These are phyloP conservation scores for Mactromeris polynyma DNA, from an alignment of 2,888 invertebrate genomes.

Conservation along the genomic window DNA sequence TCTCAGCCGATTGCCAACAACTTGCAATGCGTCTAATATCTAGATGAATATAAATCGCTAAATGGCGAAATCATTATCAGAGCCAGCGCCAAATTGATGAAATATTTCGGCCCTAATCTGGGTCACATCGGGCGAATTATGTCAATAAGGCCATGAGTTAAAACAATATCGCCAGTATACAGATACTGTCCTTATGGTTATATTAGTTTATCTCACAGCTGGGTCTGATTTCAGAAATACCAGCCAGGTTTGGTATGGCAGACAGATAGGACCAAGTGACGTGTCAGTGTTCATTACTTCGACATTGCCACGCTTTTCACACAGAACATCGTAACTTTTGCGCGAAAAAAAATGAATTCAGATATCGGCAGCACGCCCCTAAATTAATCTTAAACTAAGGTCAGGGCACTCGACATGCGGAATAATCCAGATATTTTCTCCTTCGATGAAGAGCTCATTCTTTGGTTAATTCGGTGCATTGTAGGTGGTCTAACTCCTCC, in stretches of 20 bases:
- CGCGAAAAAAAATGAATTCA: not conserved
- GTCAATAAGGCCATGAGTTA: not conserved
- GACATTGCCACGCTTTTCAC: not conserved
- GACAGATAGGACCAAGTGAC: not conserved
- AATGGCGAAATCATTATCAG: not conserved
- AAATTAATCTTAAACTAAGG: conserved; percentile 12
- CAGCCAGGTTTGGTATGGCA: not conserved
- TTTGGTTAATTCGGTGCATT: not conserved
- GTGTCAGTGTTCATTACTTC: not conserved
- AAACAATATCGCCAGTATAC: not conserved
- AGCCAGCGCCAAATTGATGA: not conserved
- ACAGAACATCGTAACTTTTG: not conserved
- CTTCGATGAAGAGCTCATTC: not conserved
- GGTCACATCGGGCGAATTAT: not conserved
- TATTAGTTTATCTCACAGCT: not conserved
- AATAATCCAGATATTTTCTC: conserved; percentile 10
- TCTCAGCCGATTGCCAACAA: not conserved
- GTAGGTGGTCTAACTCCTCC: conserved; percentile 15
- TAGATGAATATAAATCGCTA: not conserved
- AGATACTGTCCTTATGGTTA: not conserved
- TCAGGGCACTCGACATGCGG: not conserved
- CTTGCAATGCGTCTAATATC: not conserved
- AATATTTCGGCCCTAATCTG: not conserved
- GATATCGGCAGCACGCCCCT: not conserved
- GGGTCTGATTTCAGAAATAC: not conserved